These are phyloP conservation scores for Keiferia lycopersicella DNA, from an alignment of 2,888 invertebrate genomes.

Conservation along the genomic window DNA sequence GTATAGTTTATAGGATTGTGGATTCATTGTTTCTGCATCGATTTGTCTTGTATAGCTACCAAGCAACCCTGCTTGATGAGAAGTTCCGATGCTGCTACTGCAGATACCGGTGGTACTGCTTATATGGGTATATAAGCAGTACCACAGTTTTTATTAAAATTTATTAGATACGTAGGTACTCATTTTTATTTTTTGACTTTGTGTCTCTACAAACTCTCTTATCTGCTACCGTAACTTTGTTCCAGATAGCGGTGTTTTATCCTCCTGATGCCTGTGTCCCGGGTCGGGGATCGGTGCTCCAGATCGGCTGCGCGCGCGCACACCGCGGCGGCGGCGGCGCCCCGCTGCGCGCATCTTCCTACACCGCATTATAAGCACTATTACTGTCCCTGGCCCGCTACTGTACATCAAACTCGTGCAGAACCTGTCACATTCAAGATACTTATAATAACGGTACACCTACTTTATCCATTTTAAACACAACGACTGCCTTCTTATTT, in stretches of 20 bases:
- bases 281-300: background rate
- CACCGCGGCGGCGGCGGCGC: slow-evolving; percentile 43
- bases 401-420: slow-evolving; percentile 65
- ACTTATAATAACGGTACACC: slow-evolving; percentile 49
- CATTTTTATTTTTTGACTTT: no score
- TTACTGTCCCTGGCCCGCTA: slow-evolving; percentile 61
- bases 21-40: no score
- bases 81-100: no score
- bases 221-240: no score
- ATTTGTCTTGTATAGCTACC: no score
- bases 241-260: background rate
- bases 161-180: no score
- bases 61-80: no score
- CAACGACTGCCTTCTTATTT: slow-evolving; percentile 18
- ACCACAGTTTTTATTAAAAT: no score
- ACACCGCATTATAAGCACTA: slow-evolving; percentile 66
- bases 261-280: background rate
- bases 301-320: background rate
- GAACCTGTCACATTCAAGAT: slow-evolving; percentile 53
- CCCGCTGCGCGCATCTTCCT: slow-evolving; percentile 66
- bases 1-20: no score
- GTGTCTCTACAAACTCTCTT: background rate
- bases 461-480: slow-evolving; percentile 41
- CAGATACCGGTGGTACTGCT: no score
- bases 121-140: no score